These are phyloP conservation scores for Zaprionus africanus DNA, from an alignment of 1,140 invertebrate species.

Conservation along the genomic window DNA sequence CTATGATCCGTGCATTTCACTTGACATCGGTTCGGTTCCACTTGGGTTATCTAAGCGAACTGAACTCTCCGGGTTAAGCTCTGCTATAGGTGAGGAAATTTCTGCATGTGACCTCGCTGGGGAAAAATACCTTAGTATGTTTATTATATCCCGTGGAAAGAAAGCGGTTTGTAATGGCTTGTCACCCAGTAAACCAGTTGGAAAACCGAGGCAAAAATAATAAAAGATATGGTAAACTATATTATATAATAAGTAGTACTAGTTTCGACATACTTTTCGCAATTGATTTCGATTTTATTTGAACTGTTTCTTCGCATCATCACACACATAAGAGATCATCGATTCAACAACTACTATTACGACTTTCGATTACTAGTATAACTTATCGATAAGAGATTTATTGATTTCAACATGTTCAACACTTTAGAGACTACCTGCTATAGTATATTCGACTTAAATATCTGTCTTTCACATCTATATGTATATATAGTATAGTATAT, in stretches of 20 bases:
- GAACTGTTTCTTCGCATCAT: slow-evolving; percentile 15
- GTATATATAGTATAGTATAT: slow-evolving; percentile 1
- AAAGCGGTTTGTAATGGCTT: neutral
- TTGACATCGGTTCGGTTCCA: neutral
- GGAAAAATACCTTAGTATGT: neutral
- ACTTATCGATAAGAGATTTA: slow-evolving; percentile 41
- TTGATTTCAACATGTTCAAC: slow-evolving; percentile 62
- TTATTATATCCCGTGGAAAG: neutral
- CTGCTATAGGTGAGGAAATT: neutral
- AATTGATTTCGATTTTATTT: slow-evolving; percentile 27
- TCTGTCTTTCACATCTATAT: slow-evolving; percentile 13
- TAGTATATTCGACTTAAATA: slow-evolving; percentile 10
- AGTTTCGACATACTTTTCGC: neutral
- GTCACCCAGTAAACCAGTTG: neutral
- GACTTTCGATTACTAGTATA: slow-evolving; percentile 45
- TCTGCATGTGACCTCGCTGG: neutral
- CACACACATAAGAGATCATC: slow-evolving; percentile 35
- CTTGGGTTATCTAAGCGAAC: slow-evolving; percentile 5
- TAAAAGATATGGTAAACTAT: neutral
- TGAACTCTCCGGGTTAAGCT: neutral
- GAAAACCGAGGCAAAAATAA: neutral
- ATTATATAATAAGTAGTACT: neutral
- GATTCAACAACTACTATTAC: slow-evolving; percentile 51
- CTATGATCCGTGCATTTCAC: slow-evolving; percentile 14
- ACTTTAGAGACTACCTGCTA: slow-evolving; percentile 58